Evolutionary conservation across 2,113 vertebrate species (phyloP).

Genomic region (Gymnogyps californianus): DNA sequence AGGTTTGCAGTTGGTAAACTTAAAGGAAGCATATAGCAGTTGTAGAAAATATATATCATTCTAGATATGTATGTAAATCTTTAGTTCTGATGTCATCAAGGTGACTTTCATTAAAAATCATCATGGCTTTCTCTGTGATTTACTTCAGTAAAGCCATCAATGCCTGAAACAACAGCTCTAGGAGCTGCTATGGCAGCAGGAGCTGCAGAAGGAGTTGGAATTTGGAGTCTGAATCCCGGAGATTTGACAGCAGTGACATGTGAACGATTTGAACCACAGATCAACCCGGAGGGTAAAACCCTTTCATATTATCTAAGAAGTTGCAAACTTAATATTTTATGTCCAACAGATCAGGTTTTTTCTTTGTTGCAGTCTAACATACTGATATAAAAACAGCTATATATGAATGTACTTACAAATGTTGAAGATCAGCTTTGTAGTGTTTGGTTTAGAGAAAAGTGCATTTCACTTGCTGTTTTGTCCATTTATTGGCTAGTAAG

Average conservation of each 20-base stretch:
- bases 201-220: conserved; percentile 88
- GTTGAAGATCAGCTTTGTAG: not conserved
- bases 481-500: not conserved
- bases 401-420: not conserved
- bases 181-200: conserved; percentile 97
- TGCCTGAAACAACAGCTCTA: conserved; percentile 94
- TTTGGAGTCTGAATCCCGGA: conserved; percentile 86
- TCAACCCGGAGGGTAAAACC: conserved; percentile 86
- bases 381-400: not conserved
- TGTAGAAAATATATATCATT: not conserved
- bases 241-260: conserved; percentile 81
- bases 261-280: conserved; percentile 91
- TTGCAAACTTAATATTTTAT: not conserved
- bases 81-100: not conserved
- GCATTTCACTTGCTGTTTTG: not conserved
- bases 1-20: not conserved
- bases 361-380: not conserved
- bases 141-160: conserved; percentile 86
- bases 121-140: not conserved
- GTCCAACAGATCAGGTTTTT: fast-evolving
- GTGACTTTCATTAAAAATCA: not conserved
- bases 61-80: not conserved
- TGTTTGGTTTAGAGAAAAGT: not conserved
- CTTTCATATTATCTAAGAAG: not conserved
- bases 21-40: not conserved